A percentile compares a stretch with the other conserved stretches of the same genome.
phyloP scores from a whole-genome alignment of 2,888 invertebrate species.

The Aspidiotus rigidus region DNA sequence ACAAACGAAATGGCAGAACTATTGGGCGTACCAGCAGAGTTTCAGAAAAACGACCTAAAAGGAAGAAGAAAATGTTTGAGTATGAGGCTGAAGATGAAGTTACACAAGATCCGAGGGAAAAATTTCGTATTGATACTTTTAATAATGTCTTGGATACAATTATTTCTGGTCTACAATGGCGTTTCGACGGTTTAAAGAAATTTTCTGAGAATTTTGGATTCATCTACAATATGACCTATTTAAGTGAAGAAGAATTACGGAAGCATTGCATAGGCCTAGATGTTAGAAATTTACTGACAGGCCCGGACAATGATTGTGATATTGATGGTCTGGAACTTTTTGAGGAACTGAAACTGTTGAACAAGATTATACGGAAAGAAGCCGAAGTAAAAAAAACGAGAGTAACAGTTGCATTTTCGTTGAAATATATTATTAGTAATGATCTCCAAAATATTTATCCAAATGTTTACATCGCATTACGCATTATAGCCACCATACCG shows the following conservation, averaged over 20 bases:
- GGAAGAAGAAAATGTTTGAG: too few species aligned
- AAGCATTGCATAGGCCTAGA: not conserved
- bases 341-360: not conserved
- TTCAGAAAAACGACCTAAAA: too few species aligned
- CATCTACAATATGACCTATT: not conserved
- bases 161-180: constrained; percentile 5
- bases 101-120: too few species aligned
- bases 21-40: too few species aligned
- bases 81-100: too few species aligned
- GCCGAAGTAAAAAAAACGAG: not conserved
- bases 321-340: not conserved
- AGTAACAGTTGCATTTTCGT: not conserved
- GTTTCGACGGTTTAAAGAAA: not conserved
- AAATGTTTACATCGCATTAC: constrained; percentile 4
- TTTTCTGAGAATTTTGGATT: constrained; percentile 8
- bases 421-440: constrained; percentile 4
- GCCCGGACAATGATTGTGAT: not conserved
- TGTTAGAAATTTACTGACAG: not conserved
- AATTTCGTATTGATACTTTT: constrained; percentile 2
- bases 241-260: not conserved
- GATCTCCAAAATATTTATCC: constrained; percentile 1
- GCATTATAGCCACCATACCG: not conserved
- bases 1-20: too few species aligned
- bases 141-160: constrained; percentile 10
- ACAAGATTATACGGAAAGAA: not conserved